Evolutionary conservation across 2,113 vertebrate genomes (phyloP).

Genomic region (Eretmochelys imbricata): DNA sequence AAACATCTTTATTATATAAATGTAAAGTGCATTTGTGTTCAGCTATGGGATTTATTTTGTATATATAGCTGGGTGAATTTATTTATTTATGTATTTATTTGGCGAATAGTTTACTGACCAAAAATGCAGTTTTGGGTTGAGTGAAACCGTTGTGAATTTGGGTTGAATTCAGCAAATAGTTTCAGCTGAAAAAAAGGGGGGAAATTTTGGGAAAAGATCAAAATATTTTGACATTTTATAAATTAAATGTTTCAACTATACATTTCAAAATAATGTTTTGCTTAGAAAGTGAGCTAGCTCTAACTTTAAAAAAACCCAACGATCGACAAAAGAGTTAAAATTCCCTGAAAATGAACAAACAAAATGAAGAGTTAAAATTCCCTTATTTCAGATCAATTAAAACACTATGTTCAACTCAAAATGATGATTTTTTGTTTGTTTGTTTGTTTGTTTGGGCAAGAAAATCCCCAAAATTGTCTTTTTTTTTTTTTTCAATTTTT

Average conservation of each 20-base stretch:
- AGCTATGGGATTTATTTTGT: accelerated
- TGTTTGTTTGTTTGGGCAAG: background rate
- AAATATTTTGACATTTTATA: background rate
- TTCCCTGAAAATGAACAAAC: too few relatives aligned
- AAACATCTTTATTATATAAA: too few relatives aligned
- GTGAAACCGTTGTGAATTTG: background rate
- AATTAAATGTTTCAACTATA: background rate
- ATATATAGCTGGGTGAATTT: background rate
- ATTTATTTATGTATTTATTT: background rate
- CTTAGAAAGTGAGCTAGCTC: background rate
- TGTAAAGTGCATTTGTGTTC: background rate
- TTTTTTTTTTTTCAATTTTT: background rate
- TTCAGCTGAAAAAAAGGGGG: background rate
- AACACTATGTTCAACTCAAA: background rate
- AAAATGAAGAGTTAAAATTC: background rate
- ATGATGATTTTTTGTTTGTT: background rate
- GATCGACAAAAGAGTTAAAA: background rate
- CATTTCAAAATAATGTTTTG: background rate
- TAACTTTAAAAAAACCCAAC: background rate
- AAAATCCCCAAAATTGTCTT: background rate
- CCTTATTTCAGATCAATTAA: background rate
- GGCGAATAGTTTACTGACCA: too few relatives aligned
- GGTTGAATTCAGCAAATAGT: background rate
- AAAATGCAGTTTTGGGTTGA: too few relatives aligned
- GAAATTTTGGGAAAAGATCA: background rate